A percentile compares a stretch with the other conserved stretches of the same genome.
phyloP scores from a whole-genome alignment of 2,113 vertebrate species.

The Pluvianellus socialis region DNA sequence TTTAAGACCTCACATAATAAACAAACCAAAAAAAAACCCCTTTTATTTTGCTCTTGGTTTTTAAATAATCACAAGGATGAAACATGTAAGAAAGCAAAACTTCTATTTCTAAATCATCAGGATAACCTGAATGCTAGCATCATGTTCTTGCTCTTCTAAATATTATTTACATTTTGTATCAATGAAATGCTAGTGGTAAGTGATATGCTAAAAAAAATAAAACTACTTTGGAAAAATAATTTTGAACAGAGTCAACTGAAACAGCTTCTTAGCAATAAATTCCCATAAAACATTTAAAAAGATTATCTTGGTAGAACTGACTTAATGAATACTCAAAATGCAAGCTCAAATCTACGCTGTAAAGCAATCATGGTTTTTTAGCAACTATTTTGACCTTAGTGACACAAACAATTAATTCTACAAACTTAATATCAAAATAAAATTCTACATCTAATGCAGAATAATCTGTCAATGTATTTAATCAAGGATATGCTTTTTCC shows the following conservation, averaged over 20 bases:
- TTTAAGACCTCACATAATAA: neutral
- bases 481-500: slow-evolving; percentile 72
- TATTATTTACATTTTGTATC: neutral
- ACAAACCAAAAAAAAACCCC: neutral
- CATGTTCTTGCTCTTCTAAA: neutral
- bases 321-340: slow-evolving; percentile 90
- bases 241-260: slow-evolving; percentile 66
- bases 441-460: slow-evolving; percentile 82
- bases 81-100: neutral
- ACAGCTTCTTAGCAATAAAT: slow-evolving; percentile 68
- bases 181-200: slow-evolving; percentile 24
- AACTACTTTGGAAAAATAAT: slow-evolving; percentile 52
- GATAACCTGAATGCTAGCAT: neutral
- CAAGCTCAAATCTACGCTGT: slow-evolving; percentile 84
- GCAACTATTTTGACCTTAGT: slow-evolving; percentile 81
- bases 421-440: slow-evolving; percentile 86
- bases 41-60: neutral
- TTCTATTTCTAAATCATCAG: neutral
- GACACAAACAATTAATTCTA: slow-evolving; percentile 83
- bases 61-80: neutral
- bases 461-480: slow-evolving; percentile 76
- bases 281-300: slow-evolving; percentile 80
- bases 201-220: slow-evolving; percentile 5
- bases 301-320: slow-evolving; percentile 71
- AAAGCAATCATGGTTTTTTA: slow-evolving; percentile 79